Evolutionary conservation across 2,797 vertebrate genomes (phyloP).

Genomic region (Neomorphus geoffroyi): DNA sequence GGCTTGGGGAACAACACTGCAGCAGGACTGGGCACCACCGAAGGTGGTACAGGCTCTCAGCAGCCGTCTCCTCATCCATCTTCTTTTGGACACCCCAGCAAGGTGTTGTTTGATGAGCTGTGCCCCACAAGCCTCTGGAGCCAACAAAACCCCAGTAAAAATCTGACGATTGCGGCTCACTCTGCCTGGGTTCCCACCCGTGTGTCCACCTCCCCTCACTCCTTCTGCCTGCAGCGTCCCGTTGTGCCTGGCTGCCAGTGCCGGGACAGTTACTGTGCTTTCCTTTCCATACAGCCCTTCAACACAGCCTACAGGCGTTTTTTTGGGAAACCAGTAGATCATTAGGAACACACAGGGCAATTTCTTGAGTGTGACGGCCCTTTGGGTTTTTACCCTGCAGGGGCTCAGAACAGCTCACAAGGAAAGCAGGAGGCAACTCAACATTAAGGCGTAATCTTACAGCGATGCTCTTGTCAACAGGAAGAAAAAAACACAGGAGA

Average conservation of each 20-base stretch:
- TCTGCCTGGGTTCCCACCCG: not conserved
- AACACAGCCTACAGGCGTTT: not conserved
- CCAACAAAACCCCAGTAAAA: not conserved
- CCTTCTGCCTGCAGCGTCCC: not conserved
- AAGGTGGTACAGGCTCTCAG: not conserved
- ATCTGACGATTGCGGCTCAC: not conserved
- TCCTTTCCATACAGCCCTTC: not conserved
- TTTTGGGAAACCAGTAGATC: not conserved
- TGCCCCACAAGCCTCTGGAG: not conserved
- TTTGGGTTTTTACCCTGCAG: not conserved
- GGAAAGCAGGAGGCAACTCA: not conserved
- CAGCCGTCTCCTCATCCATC: not conserved
- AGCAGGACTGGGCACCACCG: not conserved
- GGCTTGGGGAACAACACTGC: not conserved
- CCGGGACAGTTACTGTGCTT: not conserved
- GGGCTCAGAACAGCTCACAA: not conserved
- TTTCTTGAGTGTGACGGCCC: not conserved
- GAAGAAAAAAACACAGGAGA: not conserved
- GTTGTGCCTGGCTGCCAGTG: rapidly evolving
- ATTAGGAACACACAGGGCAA: rapidly evolving
- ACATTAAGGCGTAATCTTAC: rapidly evolving
- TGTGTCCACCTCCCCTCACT: not conserved
- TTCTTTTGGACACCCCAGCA: not conserved
- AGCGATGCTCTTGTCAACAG: not conserved
- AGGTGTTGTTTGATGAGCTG: rapidly evolving